Percentiles rank a stretch among this genome's conserved stretches.
Conservation (phyloP, 2,113 vertebrate genomes). For the Eolophus roseicapilla region DNA sequence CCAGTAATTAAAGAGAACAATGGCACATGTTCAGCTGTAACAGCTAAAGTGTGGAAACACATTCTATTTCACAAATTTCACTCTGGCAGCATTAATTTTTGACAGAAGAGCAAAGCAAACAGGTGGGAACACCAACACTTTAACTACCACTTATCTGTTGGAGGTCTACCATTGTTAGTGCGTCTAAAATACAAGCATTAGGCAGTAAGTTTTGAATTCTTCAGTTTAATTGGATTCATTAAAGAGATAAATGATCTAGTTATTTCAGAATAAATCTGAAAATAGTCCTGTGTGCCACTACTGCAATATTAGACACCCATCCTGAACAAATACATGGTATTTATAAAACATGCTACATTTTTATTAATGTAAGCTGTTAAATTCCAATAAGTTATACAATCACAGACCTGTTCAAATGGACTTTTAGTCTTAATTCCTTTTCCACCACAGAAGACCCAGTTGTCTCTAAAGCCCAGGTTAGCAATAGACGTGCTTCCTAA, state of each 20-base stretch:
- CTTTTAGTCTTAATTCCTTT: slow-evolving; percentile 98
- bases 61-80: not conserved
- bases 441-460: slow-evolving; percentile 97
- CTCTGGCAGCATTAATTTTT: not conserved
- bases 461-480: slow-evolving; percentile 89
- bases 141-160: not conserved
- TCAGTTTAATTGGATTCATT: not conserved
- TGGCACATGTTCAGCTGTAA: not conserved
- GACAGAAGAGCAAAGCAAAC: not conserved
- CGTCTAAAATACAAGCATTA: not conserved
- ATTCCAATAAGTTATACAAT: not conserved
- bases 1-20: not conserved
- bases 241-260: not conserved
- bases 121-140: not conserved
- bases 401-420: slow-evolving; percentile 94
- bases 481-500: slow-evolving; percentile 85
- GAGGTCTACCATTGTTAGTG: not conserved
- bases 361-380: not conserved
- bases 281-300: not conserved
- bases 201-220: not conserved
- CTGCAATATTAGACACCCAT: not conserved
- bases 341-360: not conserved
- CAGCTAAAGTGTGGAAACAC: not conserved
- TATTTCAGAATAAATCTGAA: not conserved
- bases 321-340: not conserved